phyloP scores from a whole-genome alignment of 1,140 invertebrate species.

The Philaenus spumarius region DNA sequence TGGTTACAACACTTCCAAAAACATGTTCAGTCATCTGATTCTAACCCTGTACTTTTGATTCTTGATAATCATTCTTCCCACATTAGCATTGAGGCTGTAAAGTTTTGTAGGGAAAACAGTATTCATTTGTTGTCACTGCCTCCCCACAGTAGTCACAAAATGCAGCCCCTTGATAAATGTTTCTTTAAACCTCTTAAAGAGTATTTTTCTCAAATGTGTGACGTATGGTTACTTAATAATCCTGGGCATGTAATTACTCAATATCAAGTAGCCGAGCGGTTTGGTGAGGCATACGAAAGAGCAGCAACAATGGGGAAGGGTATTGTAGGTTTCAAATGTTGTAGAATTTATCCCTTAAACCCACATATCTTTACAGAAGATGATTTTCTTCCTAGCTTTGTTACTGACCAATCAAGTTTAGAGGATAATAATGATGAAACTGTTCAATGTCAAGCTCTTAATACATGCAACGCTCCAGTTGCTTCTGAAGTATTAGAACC shows the following conservation, averaged over 20 bases:
- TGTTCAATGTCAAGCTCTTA: too few species aligned
- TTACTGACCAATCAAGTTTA: neutral
- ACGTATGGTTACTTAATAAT: constrained; percentile 21
- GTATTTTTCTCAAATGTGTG: neutral
- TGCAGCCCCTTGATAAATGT: neutral
- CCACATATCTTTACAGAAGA: constrained; percentile 34
- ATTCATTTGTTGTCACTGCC: too few species aligned
- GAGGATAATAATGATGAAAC: neutral
- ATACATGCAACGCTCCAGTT: too few species aligned
- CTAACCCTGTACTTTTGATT: too few species aligned
- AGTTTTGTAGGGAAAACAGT: too few species aligned
- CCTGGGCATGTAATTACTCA: too few species aligned
- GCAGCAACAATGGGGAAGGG: constrained; percentile 36
- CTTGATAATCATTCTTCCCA: too few species aligned
- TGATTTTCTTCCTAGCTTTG: constrained; percentile 20
- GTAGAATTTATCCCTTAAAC: constrained; percentile 38
- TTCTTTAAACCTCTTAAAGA: constrained; percentile 3
- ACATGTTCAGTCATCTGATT: too few species aligned
- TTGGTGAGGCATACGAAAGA: constrained; percentile 35
- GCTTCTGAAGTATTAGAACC: too few species aligned
- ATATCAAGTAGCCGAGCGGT: constrained; percentile 30
- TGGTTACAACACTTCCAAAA: too few species aligned
- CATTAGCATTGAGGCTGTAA: too few species aligned
- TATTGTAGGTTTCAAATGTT: constrained; percentile 35
- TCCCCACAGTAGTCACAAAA: too few species aligned